Conservation (phyloP, 2,888 invertebrate genomes). For the Apamea sordens region DNA sequence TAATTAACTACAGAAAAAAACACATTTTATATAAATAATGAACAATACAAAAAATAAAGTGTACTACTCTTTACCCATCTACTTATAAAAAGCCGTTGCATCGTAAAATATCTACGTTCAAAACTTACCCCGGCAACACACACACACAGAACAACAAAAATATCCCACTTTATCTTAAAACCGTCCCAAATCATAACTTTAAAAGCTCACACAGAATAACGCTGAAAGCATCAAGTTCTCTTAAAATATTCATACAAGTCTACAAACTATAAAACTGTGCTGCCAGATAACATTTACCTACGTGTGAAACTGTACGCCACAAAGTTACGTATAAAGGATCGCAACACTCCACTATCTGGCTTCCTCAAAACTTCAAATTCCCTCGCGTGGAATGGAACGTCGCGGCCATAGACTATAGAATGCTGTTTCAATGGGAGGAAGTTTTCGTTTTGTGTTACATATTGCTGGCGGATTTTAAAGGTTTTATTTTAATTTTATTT, state of each 20-base stretch:
- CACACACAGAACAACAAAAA: neutral
- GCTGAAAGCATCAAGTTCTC: slow-evolving; percentile 30
- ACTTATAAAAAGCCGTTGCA: neutral
- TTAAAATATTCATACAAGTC: slow-evolving; percentile 48
- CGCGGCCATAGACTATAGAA: slow-evolving; percentile 54
- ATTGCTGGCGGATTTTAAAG: slow-evolving; percentile 22
- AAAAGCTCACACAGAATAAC: slow-evolving; percentile 21
- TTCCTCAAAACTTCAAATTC: slow-evolving; percentile 61
- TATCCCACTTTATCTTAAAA: neutral
- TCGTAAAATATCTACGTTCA: neutral
- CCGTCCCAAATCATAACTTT: slow-evolving; percentile 8
- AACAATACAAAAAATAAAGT: no score
- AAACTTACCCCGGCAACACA: neutral
- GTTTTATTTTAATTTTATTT: slow-evolving; percentile 2
- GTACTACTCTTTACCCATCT: neutral
- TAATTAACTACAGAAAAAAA: no score
- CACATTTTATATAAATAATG: no score
- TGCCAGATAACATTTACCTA: slow-evolving; percentile 53
- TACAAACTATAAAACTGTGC: slow-evolving; percentile 50
- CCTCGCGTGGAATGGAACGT: slow-evolving; percentile 55
- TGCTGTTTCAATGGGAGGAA: slow-evolving; percentile 35
- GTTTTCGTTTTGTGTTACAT: slow-evolving; percentile 45
- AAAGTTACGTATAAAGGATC: slow-evolving; percentile 65
- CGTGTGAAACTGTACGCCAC: slow-evolving; percentile 51
- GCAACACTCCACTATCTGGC: slow-evolving; percentile 59